Base-by-base conservation (phyloP, 2,888 invertebrate genomes). In the Steromphala cineraria region DNA sequence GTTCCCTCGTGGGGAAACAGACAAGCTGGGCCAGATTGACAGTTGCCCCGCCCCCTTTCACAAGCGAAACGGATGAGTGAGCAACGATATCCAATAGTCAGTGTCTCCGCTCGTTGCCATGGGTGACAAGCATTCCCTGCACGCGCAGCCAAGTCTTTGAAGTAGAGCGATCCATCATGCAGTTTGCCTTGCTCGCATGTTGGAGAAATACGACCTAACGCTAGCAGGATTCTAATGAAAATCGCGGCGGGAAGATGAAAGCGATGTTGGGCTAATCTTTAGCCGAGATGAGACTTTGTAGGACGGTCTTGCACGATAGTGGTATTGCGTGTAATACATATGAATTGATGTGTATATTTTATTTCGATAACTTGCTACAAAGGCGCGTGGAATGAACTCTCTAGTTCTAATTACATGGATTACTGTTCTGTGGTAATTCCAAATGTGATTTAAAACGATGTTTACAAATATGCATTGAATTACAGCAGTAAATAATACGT, bases 1-100 rank as follows among this genome's bases (percentile, higher is more conserved):
- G 15, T 36, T 71, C 40, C 71, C 71, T 71, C 71, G 71, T 71
- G 71, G 36, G 40, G 71, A 36, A 36, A 31, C 28, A 56, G 56
- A 71, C 71, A 36, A 36, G 28, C 71, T 71, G 36, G 40, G 71
- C 71, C 19, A 31, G 71, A 71, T 71, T 71, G 71, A 71, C 71
- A 71, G 71, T 36, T 36, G 71, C 71, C 36, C 71, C 71, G 71
- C 71, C 71, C 71, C 71, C 71, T 71, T 71, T 71, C 71, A 71
- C 31, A 71, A 71, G 71, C 71, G 71, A 28, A 71, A 71, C 71
- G 71, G 71, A 71, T 71, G 71, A 71, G 71, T 71, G 71, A 71
- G 71, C 71, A 71, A 71, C 36, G 71, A 71, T 71, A 71, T 71
- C 71, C 71, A 71, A 71, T 71, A 71, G 71, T 36, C 71, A 71